Conservation (phyloP, 2,888 invertebrate species). For the Scelioninae gen. 1 region DNA sequence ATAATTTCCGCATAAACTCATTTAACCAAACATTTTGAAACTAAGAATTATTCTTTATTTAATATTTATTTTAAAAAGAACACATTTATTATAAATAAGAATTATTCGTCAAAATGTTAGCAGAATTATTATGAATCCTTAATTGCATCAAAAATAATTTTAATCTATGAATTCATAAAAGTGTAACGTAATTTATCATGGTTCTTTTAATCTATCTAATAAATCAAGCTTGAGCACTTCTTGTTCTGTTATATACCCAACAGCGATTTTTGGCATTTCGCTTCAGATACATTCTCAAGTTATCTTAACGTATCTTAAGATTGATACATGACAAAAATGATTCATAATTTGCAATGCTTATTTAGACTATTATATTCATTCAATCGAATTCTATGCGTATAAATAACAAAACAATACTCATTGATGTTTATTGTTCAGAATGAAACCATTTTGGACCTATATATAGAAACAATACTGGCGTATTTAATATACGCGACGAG, state of each 20-base stretch:
- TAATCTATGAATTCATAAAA: constrained; percentile 49
- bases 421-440: constrained; percentile 46
- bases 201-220: constrained; percentile 52
- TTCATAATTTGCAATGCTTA: constrained; percentile 41
- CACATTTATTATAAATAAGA: no score
- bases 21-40: no score
- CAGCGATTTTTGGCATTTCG: constrained; percentile 60
- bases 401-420: constrained; percentile 38
- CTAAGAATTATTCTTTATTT: no score
- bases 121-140: no score
- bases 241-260: constrained; percentile 40
- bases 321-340: constrained; percentile 64
- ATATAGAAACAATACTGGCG: constrained; percentile 31
- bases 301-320: constrained; percentile 55
- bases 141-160: constrained; percentile 57
- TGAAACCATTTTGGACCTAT: constrained; percentile 38
- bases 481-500: no score
- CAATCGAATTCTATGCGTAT: constrained; percentile 34
- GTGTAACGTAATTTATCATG: constrained; percentile 52
- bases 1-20: no score
- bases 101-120: no score
- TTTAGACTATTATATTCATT: constrained; percentile 50
- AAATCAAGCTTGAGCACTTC: constrained; percentile 52
- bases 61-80: no score
- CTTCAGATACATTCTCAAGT: constrained; percentile 49